Conservation (phyloP, 2,888 invertebrate genomes). For the Pterostichus niger region DNA sequence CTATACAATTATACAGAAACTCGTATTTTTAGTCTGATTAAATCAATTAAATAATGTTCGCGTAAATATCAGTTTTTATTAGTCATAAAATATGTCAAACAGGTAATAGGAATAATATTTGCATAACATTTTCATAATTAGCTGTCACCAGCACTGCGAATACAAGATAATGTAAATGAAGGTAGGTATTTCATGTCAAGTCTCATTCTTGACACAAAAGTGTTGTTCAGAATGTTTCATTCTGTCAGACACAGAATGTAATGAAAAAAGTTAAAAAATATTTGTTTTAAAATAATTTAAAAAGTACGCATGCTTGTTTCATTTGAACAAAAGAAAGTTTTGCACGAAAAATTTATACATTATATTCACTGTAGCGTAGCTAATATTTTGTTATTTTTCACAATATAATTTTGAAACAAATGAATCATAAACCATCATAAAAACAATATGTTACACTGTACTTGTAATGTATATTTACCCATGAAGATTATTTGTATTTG, state of each 20-base stretch:
- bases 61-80: not conserved
- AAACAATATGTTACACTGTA: no score
- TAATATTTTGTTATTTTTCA: no score
- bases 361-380: no score
- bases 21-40: no score
- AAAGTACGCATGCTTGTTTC: conserved; percentile 7
- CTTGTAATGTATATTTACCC: no score
- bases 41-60: not conserved
- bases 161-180: conserved; percentile 16
- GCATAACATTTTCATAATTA: conserved; percentile 39
- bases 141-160: conserved; percentile 9
- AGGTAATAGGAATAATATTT: conserved; percentile 19
- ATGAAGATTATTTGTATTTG: no score
- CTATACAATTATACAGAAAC: no score
- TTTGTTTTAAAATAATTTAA: conserved; percentile 19
- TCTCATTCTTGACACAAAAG: conserved; percentile 16
- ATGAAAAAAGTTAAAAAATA: conserved; percentile 1
- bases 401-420: no score
- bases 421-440: no score
- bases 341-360: not conserved
- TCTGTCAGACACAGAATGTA: conserved; percentile 18
- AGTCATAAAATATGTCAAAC: not conserved
- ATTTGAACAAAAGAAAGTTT: conserved; percentile 6
- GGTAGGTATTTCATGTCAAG: not conserved
- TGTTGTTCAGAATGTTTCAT: conserved; percentile 10